Percentiles rank a stretch among this genome's conserved stretches.
Conservation (phyloP, 2,888 invertebrate species). For the Cantharis rustica region DNA sequence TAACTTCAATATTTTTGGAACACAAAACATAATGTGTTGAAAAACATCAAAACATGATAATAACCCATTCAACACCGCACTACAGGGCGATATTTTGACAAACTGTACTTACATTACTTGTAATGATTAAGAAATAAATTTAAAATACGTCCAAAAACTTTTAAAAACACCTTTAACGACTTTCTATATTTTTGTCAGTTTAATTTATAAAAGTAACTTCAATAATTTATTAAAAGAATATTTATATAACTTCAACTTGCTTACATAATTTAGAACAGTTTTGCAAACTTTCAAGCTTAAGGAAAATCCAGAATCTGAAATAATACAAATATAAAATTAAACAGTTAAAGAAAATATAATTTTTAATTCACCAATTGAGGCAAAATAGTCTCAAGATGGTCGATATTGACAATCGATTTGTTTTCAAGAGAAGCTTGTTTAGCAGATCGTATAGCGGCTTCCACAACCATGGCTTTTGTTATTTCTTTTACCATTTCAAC, state of each 20-base stretch:
- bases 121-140: too few relatives aligned
- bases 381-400: constrained; percentile 62
- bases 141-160: too few relatives aligned
- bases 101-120: too few relatives aligned
- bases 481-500: constrained; percentile 61
- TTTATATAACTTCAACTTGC: not conserved
- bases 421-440: constrained; percentile 59
- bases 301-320: constrained; percentile 63
- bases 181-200: not conserved
- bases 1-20: too few relatives aligned
- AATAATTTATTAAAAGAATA: not conserved
- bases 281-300: constrained; percentile 39
- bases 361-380: constrained; percentile 60
- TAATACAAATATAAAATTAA: constrained; percentile 20
- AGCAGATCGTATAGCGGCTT: constrained; percentile 61
- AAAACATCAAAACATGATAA: too few relatives aligned
- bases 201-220: not conserved
- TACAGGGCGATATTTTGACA: too few relatives aligned
- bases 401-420: constrained; percentile 57
- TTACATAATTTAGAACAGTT: not conserved
- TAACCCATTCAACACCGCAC: too few relatives aligned
- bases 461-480: constrained; percentile 60
- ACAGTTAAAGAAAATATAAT: not conserved
- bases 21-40: too few relatives aligned
- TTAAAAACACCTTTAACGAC: too few relatives aligned